phyloP scores from a whole-genome alignment of 2,113 vertebrate species.

The Variabilichromis moorii region DNA sequence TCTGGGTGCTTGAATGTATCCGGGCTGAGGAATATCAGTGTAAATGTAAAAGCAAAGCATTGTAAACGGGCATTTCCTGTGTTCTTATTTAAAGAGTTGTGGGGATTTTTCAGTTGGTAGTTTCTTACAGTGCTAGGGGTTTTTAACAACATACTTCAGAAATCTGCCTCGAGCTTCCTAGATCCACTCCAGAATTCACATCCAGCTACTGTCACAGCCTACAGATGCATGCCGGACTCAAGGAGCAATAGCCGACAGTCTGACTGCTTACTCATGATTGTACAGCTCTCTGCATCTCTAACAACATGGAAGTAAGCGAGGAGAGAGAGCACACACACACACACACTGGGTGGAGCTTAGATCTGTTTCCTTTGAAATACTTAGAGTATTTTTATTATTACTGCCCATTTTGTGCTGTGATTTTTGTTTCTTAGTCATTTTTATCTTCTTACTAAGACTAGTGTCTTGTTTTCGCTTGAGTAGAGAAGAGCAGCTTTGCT shows the following conservation, averaged over 20 bases:
- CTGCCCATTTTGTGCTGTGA: slow-evolving; percentile 23
- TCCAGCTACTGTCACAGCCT: background rate
- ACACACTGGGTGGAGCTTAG: background rate
- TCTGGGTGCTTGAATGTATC: slow-evolving; percentile 61
- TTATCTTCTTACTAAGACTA: background rate
- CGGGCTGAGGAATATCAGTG: background rate
- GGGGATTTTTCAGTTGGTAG: background rate
- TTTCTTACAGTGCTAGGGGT: background rate
- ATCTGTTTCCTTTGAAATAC: background rate
- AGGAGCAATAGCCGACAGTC: background rate
- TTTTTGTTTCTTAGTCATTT: background rate
- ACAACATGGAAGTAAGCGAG: background rate
- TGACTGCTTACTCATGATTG: slow-evolving; percentile 14
- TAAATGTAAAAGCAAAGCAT: slow-evolving; percentile 22
- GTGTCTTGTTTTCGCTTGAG: background rate
- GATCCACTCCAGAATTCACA: background rate
- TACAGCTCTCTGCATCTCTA: background rate
- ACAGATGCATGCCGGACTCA: slow-evolving; percentile 20
- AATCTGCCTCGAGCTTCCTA: slow-evolving; percentile 32
- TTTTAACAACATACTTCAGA: background rate
- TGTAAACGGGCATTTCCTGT: slow-evolving; percentile 16
- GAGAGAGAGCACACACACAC: background rate
- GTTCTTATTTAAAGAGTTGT: background rate
- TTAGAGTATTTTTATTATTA: background rate
- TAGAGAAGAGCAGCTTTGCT: background rate